Evolutionary conservation across 2,888 invertebrate species (phyloP), one percentile per base, ranked within the genome.

Genomic region (Flexamia atlantica): DNA sequence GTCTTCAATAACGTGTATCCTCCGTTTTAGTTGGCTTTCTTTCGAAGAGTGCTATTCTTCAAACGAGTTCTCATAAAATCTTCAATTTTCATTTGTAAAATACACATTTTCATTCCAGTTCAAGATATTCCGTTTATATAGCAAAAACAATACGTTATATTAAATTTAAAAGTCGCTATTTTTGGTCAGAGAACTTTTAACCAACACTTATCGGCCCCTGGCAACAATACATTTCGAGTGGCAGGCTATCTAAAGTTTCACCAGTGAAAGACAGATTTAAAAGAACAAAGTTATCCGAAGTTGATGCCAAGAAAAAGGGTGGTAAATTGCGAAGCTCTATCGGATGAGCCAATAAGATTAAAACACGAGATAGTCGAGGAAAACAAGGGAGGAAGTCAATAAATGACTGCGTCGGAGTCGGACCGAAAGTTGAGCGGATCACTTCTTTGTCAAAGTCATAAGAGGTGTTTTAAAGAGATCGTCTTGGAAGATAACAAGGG

Each of bases 311-410:
- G 64, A 64, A 64, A 64, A 64, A 64, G 64, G 30, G 64, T 64
- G 64, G 64, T 30, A 64, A 64, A 64, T 64, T 64, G 64, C 64
- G 64, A 64, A 64, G 64, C 64, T 64, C 28, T 64, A 64, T 64
- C 30, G 64, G 64, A 64, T 28, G 64, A 64, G 64, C 64, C 64
- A 64, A 64, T 64, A 64, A 64, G 64, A 64, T 64, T 64, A 64
- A 64, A 64, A 64, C 64, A 14, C 9, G 64, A 64, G 64, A 64
- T 64, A 64, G 64, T 17, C 14, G 64, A 64, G 64, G 14, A 64
- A 64, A 64, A 64, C 64, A 64, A 64, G 64, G 23, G 64, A 28
- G 64, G 64, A 30, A 64, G 64, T 64, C 64, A 64, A 64, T 64
- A 64, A 64, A 64, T 64, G 64, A 17, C 64, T 10, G 64, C 9